Conservation (phyloP, 2,888 invertebrate genomes). For the Nyleta sp. region DNA sequence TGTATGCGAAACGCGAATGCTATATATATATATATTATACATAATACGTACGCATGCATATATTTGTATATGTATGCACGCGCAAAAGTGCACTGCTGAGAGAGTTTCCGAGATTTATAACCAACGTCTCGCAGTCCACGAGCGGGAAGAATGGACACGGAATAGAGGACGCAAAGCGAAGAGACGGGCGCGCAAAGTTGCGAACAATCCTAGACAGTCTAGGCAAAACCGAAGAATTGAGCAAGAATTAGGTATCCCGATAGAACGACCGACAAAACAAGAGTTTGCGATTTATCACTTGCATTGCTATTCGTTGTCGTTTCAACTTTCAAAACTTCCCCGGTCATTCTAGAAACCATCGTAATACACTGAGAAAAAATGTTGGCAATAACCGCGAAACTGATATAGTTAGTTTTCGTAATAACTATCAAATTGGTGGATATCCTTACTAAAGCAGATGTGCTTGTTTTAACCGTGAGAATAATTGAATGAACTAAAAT, state of each 20-base stretch:
- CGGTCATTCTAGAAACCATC: too few species aligned
- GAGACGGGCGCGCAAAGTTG: constrained; percentile 59
- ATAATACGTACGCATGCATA: constrained; percentile 8
- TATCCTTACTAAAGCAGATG: too few species aligned
- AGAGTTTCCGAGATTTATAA: constrained; percentile 72
- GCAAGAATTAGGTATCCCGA: constrained; percentile 12
- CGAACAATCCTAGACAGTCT: constrained; percentile 69
- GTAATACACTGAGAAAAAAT: too few species aligned
- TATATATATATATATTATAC: constrained; percentile 23
- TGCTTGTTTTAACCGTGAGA: too few species aligned
- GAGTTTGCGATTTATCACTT: too few species aligned
- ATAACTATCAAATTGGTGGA: too few species aligned
- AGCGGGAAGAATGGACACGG: constrained; percentile 48
- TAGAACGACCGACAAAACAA: too few species aligned
- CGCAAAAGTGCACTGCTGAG: constrained; percentile 59
- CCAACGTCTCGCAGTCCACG: constrained; percentile 66
- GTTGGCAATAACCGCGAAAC: too few species aligned
- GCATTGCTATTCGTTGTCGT: too few species aligned
- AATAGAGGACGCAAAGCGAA: constrained; percentile 45
- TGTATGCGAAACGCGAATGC: constrained; percentile 8
- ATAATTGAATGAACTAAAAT: too few species aligned
- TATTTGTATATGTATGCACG: constrained; percentile 15
- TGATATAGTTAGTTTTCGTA: too few species aligned
- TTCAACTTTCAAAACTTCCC: too few species aligned
- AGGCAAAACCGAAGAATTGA: constrained; percentile 35